Conservation (phyloP, 2,797 vertebrate genomes). For the Darevskia mixta region DNA sequence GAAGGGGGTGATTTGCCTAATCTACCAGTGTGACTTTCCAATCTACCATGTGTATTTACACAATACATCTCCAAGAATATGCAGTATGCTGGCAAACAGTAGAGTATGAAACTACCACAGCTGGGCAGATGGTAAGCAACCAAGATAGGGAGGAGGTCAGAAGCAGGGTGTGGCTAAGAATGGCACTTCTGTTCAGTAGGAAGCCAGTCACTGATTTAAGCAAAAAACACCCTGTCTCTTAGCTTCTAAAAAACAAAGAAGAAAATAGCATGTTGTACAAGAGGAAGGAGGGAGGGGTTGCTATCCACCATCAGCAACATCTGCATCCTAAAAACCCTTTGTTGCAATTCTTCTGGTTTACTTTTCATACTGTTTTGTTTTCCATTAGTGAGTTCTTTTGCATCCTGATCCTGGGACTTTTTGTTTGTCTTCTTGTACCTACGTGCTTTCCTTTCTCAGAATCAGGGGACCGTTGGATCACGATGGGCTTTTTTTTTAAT, state of each 20-base stretch:
- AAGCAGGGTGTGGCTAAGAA: background rate
- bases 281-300: background rate
- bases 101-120: background rate
- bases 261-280: background rate
- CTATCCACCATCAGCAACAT: background rate
- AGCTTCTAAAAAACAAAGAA: background rate
- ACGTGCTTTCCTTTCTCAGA: background rate
- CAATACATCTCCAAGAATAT: background rate
- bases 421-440: background rate
- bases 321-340: background rate
- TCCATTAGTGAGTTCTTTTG: conserved; percentile 7
- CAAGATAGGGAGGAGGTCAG: background rate
- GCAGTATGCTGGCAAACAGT: background rate
- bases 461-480: background rate
- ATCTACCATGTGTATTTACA: background rate
- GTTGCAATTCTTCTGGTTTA: background rate
- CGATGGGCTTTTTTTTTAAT: background rate
- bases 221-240: background rate
- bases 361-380: background rate
- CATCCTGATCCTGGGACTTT: background rate
- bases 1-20: background rate
- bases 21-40: background rate
- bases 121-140: background rate
- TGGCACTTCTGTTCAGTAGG: background rate
- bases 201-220: background rate